phyloP scores from a whole-genome alignment of 2,797 vertebrate genomes.

The Diplodus puntazzo region DNA sequence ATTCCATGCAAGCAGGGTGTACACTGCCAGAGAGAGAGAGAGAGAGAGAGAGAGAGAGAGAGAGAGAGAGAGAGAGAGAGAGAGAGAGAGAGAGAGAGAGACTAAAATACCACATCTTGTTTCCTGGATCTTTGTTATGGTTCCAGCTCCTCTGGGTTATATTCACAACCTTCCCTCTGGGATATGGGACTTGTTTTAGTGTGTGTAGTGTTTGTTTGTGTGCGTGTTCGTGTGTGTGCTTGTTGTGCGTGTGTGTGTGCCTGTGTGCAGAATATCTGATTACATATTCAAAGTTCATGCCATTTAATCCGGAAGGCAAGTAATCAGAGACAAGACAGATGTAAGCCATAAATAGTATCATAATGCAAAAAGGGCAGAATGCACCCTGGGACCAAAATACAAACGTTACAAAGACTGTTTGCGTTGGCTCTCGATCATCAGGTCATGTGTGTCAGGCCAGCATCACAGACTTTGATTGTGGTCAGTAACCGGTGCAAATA shows the following conservation, averaged over 20 bases:
- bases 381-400: neutral
- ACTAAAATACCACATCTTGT: constrained; percentile 21
- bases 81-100: neutral
- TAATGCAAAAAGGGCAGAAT: constrained; percentile 16
- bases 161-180: constrained; percentile 41
- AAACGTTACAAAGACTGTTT: neutral
- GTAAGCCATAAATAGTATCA: constrained; percentile 8
- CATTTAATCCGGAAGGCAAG: constrained; percentile 36
- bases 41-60: neutral
- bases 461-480: neutral
- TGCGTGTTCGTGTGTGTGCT: constrained; percentile 4
- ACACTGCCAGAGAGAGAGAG: no score
- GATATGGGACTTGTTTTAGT: neutral
- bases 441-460: neutral
- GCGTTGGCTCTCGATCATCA: neutral
- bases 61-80: neutral
- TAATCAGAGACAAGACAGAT: constrained; percentile 18
- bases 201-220: neutral
- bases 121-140: constrained; percentile 10
- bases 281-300: constrained; percentile 55
- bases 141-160: constrained; percentile 8
- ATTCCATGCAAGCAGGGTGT: neutral
- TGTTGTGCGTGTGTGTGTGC: constrained; percentile 14
- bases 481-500: no score
- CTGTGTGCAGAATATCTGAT: constrained; percentile 22